Evolutionary conservation across 1,140 invertebrate species (phyloP).

Genomic region (Ephestia elutella): DNA sequence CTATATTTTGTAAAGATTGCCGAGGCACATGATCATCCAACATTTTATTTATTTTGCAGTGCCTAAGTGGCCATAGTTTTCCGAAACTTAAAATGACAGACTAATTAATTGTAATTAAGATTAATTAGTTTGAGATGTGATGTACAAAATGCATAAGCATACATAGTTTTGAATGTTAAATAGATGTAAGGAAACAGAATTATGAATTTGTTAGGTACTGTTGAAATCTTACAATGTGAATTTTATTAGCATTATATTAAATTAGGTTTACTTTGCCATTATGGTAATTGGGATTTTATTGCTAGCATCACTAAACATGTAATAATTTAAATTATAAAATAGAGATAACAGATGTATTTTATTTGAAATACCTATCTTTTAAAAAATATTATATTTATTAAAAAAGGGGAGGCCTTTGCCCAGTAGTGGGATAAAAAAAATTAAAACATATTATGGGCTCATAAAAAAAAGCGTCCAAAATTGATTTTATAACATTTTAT

Average conservation of each 20-base stretch:
- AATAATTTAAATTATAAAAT: constrained; percentile 15
- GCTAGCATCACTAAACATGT: constrained; percentile 18
- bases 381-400: no score
- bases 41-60: no score
- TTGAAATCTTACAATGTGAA: constrained; percentile 33
- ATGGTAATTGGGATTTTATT: constrained; percentile 6
- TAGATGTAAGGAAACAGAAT: constrained; percentile 38
- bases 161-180: constrained; percentile 26
- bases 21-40: no score
- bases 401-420: no score
- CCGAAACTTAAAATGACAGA: constrained; percentile 17
- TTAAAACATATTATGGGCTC: no score
- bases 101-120: constrained; percentile 30
- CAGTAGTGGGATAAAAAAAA: no score
- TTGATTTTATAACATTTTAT: not conserved
- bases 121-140: constrained; percentile 44
- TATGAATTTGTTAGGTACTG: constrained; percentile 52
- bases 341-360: constrained; percentile 2
- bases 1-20: no score
- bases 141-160: constrained; percentile 10
- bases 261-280: constrained; percentile 35
- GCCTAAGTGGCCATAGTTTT: not conserved
- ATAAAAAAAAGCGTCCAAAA: not conserved
- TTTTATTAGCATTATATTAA: constrained; percentile 29
- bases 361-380: not conserved